phyloP scores from a whole-genome alignment of 30 jellyfish, hydroid and myxozoan species.

The Pelagia noctiluca region DNA sequence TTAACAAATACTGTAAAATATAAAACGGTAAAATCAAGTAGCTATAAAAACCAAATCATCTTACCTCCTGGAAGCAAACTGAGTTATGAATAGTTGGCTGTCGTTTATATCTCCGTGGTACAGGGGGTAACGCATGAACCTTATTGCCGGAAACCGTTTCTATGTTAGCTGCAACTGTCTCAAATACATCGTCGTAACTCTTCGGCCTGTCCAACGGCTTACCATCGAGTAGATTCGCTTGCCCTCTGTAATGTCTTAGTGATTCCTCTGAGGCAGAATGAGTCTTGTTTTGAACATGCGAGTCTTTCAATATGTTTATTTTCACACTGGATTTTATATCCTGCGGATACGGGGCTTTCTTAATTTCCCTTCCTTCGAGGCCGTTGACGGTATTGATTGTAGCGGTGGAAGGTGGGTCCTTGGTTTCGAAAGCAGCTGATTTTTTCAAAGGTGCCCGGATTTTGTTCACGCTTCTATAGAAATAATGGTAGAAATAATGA shows the following conservation, averaged over 20 bases:
- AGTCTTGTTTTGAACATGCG: neutral
- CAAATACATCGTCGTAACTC: conserved; percentile 13
- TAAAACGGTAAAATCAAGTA: neutral
- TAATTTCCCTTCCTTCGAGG: neutral
- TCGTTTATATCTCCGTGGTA: conserved; percentile 57
- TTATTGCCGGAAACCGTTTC: neutral
- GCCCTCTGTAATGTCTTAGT: conserved; percentile 54
- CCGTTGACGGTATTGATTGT: no score
- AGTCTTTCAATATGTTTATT: neutral
- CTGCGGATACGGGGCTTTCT: neutral
- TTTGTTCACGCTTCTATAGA: no score
- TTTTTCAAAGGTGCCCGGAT: no score
- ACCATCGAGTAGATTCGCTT: conserved; percentile 46
- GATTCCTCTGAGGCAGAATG: conserved; percentile 17
- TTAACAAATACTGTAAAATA: neutral
- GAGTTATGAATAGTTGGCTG: conserved; percentile 84
- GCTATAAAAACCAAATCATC: neutral
- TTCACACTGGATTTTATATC: neutral
- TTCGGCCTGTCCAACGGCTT: neutral
- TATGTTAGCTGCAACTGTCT: neutral
- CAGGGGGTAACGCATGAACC: conserved; percentile 23
- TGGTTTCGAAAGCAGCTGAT: no score
- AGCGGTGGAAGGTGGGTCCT: neutral
- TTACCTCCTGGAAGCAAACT: conserved; percentile 88
- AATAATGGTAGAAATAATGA: no score